phyloP scores from a whole-genome alignment of 1,140 invertebrate species.

The Onthophagus taurus region DNA sequence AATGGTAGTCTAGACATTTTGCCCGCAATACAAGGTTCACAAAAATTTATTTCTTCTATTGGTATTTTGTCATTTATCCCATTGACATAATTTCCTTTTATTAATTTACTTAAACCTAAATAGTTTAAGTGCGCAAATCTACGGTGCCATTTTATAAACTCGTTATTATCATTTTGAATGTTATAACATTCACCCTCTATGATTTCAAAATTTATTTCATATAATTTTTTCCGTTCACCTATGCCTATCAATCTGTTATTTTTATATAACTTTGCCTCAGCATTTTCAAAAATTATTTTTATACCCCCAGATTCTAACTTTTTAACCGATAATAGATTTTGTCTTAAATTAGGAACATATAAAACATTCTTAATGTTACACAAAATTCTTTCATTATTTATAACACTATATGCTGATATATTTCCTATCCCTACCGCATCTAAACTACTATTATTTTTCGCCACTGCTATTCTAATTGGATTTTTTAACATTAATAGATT shows the following conservation, averaged over 20 bases:
- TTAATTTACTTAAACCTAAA: neutral
- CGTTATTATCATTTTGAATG: neutral
- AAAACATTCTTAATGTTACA: slow-evolving; percentile 13
- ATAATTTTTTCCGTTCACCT: slow-evolving; percentile 10
- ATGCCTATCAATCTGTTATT: slow-evolving; percentile 3
- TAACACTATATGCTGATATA: slow-evolving; percentile 1
- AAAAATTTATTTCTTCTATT: slow-evolving; percentile 3
- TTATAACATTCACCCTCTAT: neutral
- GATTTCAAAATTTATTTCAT: slow-evolving; percentile 12
- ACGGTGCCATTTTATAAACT: neutral
- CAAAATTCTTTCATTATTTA: slow-evolving; percentile 7
- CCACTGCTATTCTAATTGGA: slow-evolving; percentile 12
- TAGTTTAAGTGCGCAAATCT: neutral
- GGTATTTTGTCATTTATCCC: neutral
- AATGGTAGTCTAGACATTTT: slow-evolving; percentile 8
- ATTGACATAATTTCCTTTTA: slow-evolving; percentile 2
- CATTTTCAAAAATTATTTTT: slow-evolving; percentile 11
- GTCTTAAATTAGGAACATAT: slow-evolving; percentile 13
- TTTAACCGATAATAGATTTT: slow-evolving; percentile 11
- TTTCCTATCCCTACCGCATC: slow-evolving; percentile 11
- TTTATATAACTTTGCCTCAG: slow-evolving; percentile 6
- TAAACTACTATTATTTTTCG: slow-evolving; percentile 30
- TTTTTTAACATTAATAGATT: slow-evolving; percentile 8
- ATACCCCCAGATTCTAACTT: slow-evolving; percentile 10
- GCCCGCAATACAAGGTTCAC: slow-evolving; percentile 2